Percentiles rank a stretch among this genome's conserved stretches.
Evolutionary conservation across 2,797 vertebrate species (phyloP).

Genomic region (Galagoides demidoff): DNA sequence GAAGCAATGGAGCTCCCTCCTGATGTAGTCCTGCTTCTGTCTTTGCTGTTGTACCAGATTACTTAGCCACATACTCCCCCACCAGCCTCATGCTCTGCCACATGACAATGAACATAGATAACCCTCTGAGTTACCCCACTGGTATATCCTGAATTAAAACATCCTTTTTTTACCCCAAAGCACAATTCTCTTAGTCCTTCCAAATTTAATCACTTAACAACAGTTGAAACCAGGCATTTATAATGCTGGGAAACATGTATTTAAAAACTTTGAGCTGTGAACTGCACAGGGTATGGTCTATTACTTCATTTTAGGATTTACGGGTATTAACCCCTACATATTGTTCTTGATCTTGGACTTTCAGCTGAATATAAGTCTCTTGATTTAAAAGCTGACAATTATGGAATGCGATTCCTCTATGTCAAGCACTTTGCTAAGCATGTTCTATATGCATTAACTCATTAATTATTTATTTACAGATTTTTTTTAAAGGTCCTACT

Average conservation of each 20-base stretch:
- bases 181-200: neutral
- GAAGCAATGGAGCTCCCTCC: neutral
- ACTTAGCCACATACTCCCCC: neutral
- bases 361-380: neutral
- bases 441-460: neutral
- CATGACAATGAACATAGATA: neutral
- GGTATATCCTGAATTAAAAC: neutral
- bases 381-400: neutral
- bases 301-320: neutral
- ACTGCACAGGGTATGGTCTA: neutral
- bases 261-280: neutral
- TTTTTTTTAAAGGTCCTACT: neutral
- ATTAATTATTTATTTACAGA: constrained; percentile 9
- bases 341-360: neutral
- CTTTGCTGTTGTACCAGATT: neutral
- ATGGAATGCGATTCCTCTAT: neutral
- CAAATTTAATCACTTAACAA: neutral
- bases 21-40: neutral
- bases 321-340: neutral
- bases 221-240: neutral
- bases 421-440: neutral
- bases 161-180: neutral
- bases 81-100: neutral
- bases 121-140: neutral
- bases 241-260: neutral